Base-by-base conservation (phyloP, 2,797 vertebrate species). In the Serranus cabrilla region DNA sequence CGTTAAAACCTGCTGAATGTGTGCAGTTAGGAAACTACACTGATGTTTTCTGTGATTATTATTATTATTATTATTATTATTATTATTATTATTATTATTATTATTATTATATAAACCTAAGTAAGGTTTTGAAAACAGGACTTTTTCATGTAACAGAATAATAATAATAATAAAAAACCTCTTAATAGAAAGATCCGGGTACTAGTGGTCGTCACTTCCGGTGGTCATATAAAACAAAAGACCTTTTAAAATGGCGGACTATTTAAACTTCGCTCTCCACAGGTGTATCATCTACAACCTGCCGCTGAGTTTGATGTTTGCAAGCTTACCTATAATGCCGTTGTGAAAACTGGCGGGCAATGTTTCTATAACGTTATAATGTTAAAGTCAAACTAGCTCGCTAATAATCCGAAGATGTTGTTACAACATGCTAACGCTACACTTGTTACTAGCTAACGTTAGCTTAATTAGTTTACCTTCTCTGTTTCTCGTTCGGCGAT, bases 1-100 rank as follows among this genome's bases (percentile, higher is more conserved):
- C 69, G 71, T 50, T 11, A 46, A 73, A 75, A 60, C 58, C 54
- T 52, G 13, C 40, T 42, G 8, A 42, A 47, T 34, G 25, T 17
- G 8, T 49, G 16, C 25, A 27, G 18, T 12, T 14, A 55, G 14
- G 21, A 16, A 37, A 2, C 2, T 34, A 62, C 14, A 46, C 16
- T 18, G 25, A 62, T 7, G 3, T 25, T 14, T 55, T 49, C 62
- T 25, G 1, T 27, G 9, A 14, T 27, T 27, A 27, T 27, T 7
- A 34, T 34, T 7, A 34, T 34, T 7, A 34, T 34, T 7, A 34
- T 34, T 7, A 34, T 34, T 7, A 34, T 34, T 7, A 34, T 34
- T 7, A 34, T 34, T 7, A 34, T 34, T 7, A 34, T 34, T 34
- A 34, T 34, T 34, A 34, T 40, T 40, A 11, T 40, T 40, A 11